Evolutionary conservation across 2,888 invertebrate species (phyloP).

Genomic region (Spilosoma lubricipeda): DNA sequence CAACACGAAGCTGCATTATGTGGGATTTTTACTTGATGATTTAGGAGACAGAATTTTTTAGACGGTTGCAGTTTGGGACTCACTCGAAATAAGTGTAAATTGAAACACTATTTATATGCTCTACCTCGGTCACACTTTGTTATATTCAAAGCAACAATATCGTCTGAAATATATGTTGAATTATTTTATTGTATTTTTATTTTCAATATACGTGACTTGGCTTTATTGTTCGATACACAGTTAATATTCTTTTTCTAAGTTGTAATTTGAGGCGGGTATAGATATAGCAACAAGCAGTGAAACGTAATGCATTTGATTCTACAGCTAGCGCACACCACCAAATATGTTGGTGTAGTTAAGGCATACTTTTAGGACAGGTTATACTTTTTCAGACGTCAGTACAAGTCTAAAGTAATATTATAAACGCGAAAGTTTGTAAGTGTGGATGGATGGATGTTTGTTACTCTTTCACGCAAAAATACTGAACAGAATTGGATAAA

Average conservation of each 20-base stretch:
- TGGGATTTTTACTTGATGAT: conserved; percentile 40
- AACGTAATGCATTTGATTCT: too few relatives aligned
- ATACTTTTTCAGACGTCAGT: too few relatives aligned
- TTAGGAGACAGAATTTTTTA: conserved; percentile 10
- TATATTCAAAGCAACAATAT: background rate
- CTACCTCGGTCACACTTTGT: background rate
- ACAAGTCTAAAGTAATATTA: too few relatives aligned
- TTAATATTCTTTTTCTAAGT: background rate
- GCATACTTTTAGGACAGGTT: too few relatives aligned
- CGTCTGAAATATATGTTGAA: background rate
- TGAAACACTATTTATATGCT: background rate
- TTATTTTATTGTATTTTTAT: background rate
- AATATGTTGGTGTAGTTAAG: too few relatives aligned
- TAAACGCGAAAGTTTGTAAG: too few relatives aligned
- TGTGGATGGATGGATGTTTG: too few relatives aligned
- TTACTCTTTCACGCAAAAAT: too few relatives aligned
- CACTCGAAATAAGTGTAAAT: background rate
- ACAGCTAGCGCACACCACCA: too few relatives aligned
- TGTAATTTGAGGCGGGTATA: background rate
- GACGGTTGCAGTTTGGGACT: background rate
- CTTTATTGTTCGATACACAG: background rate
- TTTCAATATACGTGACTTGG: too few relatives aligned
- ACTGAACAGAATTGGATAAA: too few relatives aligned
- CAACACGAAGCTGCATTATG: conserved; percentile 33
- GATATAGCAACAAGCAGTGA: too few relatives aligned